Percentiles rank a stretch among this genome's conserved stretches.
These are phyloP conservation scores for Cavia porcellus DNA, from an alignment of 2,113 vertebrate species.

Conservation along the genomic window DNA sequence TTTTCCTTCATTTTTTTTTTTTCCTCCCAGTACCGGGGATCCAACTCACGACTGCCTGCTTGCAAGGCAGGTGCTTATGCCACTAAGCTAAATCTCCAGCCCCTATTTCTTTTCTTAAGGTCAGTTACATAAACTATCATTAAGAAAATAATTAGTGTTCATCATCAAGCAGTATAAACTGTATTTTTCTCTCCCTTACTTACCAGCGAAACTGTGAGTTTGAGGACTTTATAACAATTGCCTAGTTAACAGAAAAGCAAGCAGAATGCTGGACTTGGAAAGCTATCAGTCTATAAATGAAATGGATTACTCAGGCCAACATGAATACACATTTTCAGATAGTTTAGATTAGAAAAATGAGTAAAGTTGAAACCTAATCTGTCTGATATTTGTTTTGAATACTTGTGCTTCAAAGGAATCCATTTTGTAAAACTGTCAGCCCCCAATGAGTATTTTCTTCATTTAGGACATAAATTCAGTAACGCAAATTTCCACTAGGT, in stretches of 20 bases:
- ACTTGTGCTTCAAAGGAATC: constrained; percentile 22
- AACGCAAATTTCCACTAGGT: not conserved
- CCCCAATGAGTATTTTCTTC: constrained; percentile 28
- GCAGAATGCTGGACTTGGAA: not conserved
- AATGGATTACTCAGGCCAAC: not conserved
- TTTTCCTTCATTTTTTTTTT: not conserved
- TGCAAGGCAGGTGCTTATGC: too few relatives aligned
- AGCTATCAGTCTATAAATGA: constrained; percentile 21
- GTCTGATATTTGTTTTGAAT: constrained; percentile 38
- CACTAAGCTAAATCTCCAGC: too few relatives aligned
- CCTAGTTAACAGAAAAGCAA: not conserved
- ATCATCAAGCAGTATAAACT: constrained; percentile 23
- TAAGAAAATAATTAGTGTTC: constrained; percentile 57
- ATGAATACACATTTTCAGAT: not conserved
- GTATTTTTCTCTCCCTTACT: not conserved
- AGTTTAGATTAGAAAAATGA: constrained; percentile 66
- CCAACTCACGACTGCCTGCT: too few relatives aligned
- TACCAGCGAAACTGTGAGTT: not conserved
- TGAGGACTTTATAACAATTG: not conserved
- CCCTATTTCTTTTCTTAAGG: not conserved
- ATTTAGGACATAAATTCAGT: constrained; percentile 31
- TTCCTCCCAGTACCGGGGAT: too few relatives aligned
- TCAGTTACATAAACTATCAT: constrained; percentile 44
- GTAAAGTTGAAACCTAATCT: not conserved
- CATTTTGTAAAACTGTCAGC: not conserved